A percentile compares a stretch with the other conserved stretches of the same genome.
Evolutionary conservation across 2,888 invertebrate genomes (phyloP).

Genomic region (Drosophila rubida): DNA sequence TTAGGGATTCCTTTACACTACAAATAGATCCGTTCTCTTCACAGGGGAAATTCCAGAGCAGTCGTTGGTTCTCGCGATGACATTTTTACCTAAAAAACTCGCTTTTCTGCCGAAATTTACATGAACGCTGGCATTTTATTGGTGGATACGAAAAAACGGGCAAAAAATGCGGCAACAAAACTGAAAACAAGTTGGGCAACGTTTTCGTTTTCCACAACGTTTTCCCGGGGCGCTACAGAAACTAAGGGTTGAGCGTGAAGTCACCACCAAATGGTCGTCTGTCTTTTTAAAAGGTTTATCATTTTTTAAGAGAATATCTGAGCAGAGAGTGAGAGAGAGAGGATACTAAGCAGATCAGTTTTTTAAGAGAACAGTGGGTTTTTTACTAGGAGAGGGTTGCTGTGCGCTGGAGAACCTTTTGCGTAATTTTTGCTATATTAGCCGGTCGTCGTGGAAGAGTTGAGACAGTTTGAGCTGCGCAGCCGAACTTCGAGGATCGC

Average conservation of each 20-base stretch:
- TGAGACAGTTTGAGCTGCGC: conserved; percentile 83
- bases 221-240: conserved; percentile 35
- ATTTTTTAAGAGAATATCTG: conserved; percentile 55
- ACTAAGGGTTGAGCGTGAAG: conserved; percentile 58
- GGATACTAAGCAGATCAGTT: conserved; percentile 51
- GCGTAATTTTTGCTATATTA: conserved; percentile 78
- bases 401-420: conserved; percentile 35
- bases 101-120: conserved; percentile 77
- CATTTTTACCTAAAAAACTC: conserved; percentile 79
- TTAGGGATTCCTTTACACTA: conserved; percentile 48
- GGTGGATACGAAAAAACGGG: conserved; percentile 62
- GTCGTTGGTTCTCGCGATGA: conserved; percentile 57
- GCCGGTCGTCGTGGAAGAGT: conserved; percentile 76
- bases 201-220: conserved; percentile 62
- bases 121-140: conserved; percentile 79
- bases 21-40: neutral
- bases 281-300: conserved; percentile 19
- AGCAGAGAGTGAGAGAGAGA: conserved; percentile 3
- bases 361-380: conserved; percentile 59
- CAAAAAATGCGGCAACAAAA: conserved; percentile 47
- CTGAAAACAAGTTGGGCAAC: conserved; percentile 42
- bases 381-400: conserved; percentile 73
- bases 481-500: conserved; percentile 82
- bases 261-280: conserved; percentile 47
- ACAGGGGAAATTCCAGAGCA: conserved; percentile 75